Evolutionary conservation across 2,888 invertebrate genomes (phyloP).

Genomic region (Monopis laevigella): DNA sequence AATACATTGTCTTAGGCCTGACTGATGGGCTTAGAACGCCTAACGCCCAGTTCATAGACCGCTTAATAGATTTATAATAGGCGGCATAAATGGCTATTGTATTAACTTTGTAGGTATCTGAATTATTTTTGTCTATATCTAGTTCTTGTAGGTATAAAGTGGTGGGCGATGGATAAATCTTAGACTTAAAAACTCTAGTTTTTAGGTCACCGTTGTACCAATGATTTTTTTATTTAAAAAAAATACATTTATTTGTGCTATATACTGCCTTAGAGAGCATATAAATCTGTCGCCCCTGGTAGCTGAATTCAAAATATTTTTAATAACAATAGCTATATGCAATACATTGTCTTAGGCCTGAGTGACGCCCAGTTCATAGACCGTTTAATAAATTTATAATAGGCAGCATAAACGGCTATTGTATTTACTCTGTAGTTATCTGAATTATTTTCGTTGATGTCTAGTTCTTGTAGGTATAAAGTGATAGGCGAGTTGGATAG

Average conservation of each 20-base stretch:
- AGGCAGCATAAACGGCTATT: too few species aligned
- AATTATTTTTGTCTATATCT: not conserved
- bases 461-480: not conserved
- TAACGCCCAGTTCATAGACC: constrained; percentile 5
- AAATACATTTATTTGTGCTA: too few species aligned
- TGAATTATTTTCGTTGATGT: not conserved
- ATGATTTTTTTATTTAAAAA: not conserved
- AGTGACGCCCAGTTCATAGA: constrained; percentile 7
- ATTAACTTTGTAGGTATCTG: not conserved
- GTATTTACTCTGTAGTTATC: too few species aligned
- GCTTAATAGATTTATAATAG: constrained; percentile 6
- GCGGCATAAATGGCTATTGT: too few species aligned
- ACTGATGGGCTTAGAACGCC: constrained; percentile 4
- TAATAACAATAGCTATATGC: constrained; percentile 6
- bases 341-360: constrained; percentile 9
- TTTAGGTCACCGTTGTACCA: not conserved
- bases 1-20: constrained; percentile 9
- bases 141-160: not conserved
- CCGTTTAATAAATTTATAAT: constrained; percentile 5
- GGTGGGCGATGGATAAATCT: not conserved
- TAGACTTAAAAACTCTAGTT: not conserved
- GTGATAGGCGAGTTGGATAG: not conserved
- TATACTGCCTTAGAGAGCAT: too few species aligned
- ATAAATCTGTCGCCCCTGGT: too few species aligned
- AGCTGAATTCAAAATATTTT: too few species aligned